Percentiles rank a stretch among this genome's conserved stretches.
Conservation (phyloP, 2,888 invertebrate species). For the Melinaea marsaeus region DNA sequence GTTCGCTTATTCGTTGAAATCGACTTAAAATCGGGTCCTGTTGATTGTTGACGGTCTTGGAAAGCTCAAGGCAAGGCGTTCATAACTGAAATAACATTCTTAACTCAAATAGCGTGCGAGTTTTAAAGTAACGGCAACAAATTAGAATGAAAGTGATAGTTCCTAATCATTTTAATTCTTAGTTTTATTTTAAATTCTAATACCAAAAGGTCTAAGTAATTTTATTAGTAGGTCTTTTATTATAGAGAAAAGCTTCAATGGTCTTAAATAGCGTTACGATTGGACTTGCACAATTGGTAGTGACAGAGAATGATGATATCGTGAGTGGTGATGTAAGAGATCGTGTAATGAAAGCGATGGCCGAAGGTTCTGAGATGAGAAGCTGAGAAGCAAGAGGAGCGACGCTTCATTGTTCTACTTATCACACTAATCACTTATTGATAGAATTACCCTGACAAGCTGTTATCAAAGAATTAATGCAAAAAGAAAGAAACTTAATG, state of each 20-base stretch:
- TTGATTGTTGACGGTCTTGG: constrained; percentile 15
- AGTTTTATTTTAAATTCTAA: too few species aligned
- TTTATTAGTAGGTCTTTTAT: too few species aligned
- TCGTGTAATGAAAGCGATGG: constrained; percentile 26
- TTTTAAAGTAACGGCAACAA: constrained; percentile 16
- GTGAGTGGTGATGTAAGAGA: constrained; percentile 25
- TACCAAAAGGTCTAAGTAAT: too few species aligned
- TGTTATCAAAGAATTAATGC: background rate
- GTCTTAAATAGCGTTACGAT: background rate
- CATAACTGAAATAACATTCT: too few species aligned
- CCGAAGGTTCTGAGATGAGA: constrained; percentile 17
- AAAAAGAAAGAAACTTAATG: background rate
- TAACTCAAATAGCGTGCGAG: constrained; percentile 4
- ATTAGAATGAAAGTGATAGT: background rate
- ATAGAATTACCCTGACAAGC: too few species aligned
- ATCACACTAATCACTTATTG: background rate
- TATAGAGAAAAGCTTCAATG: background rate
- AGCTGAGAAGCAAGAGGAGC: constrained; percentile 2
- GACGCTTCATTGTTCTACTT: background rate
- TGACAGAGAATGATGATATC: constrained; percentile 17
- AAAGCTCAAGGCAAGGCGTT: constrained; percentile 18
- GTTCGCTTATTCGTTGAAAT: constrained; percentile 1
- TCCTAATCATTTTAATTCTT: too few species aligned
- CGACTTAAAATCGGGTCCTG: constrained; percentile 16
- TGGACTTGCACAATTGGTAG: constrained; percentile 13